Percentiles rank a stretch among this genome's conserved stretches.
phyloP scores from a whole-genome alignment of 1,140 invertebrate genomes.

The Pissodes strobi region DNA sequence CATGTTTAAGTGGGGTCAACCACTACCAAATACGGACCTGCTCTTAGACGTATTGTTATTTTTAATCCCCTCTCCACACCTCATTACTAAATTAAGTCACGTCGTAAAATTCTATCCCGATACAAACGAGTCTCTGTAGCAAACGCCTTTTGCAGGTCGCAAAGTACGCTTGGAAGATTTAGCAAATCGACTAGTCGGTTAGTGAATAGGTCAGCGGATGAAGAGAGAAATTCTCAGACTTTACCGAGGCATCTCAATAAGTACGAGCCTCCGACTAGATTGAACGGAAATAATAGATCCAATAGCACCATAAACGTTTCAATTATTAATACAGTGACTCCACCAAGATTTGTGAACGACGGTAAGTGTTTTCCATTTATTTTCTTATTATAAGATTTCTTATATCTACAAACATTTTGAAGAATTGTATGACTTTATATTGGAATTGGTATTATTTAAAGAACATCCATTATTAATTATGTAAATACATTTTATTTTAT shows the following conservation, averaged over 20 bases:
- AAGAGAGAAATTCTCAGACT: slow-evolving; percentile 73
- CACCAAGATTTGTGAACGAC: slow-evolving; percentile 46
- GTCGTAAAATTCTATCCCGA: neutral
- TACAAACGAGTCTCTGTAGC: neutral
- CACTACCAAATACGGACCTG: slow-evolving; percentile 31
- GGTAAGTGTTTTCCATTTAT: too few relatives aligned
- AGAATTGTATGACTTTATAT: too few relatives aligned
- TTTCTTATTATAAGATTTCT: too few relatives aligned
- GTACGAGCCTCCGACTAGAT: slow-evolving; percentile 60
- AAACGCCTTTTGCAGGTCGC: slow-evolving; percentile 59
- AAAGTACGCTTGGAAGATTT: slow-evolving; percentile 74
- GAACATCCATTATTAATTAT: too few relatives aligned
- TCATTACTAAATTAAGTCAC: slow-evolving; percentile 30
- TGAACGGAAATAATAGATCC: slow-evolving; percentile 60
- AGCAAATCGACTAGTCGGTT: slow-evolving; percentile 78
- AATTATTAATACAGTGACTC: slow-evolving; percentile 67
- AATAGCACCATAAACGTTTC: slow-evolving; percentile 77
- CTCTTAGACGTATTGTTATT: slow-evolving; percentile 17
- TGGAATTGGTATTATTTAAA: too few relatives aligned
- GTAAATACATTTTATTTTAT: too few relatives aligned
- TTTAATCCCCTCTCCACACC: slow-evolving; percentile 9
- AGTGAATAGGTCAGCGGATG: slow-evolving; percentile 60
- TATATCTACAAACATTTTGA: too few relatives aligned
- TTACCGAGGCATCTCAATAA: slow-evolving; percentile 66
- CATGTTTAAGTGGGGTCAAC: slow-evolving; percentile 19